Base-by-base conservation (phyloP, 2,888 invertebrate genomes). In the Hirtodrosophila histrioides region DNA sequence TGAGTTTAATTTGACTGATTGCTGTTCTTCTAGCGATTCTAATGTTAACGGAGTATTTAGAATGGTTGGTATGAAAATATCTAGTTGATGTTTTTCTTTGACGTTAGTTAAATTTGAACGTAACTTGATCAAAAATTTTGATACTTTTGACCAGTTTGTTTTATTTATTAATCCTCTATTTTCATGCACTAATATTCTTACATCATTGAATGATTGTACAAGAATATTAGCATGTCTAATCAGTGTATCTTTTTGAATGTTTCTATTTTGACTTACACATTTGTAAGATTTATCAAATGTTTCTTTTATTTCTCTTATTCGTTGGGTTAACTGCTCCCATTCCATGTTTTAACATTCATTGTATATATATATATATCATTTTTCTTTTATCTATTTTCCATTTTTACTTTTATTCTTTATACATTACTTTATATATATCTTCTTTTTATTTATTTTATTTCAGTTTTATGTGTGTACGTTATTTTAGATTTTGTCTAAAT, bases 131-230 rank as follows among this genome's bases (percentile, higher is more conserved):
- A 60, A 54, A 40, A 54, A 53, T 29, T 11, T 54, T 40, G 60
- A 65, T 41, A 51, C 50, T 41, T 44, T 39, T 3, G 40, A 57
- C 51, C 57, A 63, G 49, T 65, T 43, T n/a, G n/a, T n/a, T n/a
- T n/a, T n/a, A n/a, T n/a, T n/a, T n/a, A n/a, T 45, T 51, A 43
- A 57, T 44, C 46, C 37, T 12, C 29, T 29, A 6, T 27, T 31
- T 11, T 4, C 49, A 48, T 56, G 10, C 33, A 48, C 35, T 35
- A 53, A 12, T 12, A 53, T 37, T 9, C 49, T 29, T 35, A 43
- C 37, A 45, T 55, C 31, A 31, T 31, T 31, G 6, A 31, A 31
- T 3, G 4, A 31, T 31, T 31, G 3, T 48, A 56, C 27, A 23
- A 57, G 1, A 36, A 11, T 36, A 36, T 49, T 29, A 43, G 6